A percentile compares a stretch with the other conserved stretches of the same genome.
Conservation (phyloP, 2,888 invertebrate species). For the Cryptus viduatorius region DNA sequence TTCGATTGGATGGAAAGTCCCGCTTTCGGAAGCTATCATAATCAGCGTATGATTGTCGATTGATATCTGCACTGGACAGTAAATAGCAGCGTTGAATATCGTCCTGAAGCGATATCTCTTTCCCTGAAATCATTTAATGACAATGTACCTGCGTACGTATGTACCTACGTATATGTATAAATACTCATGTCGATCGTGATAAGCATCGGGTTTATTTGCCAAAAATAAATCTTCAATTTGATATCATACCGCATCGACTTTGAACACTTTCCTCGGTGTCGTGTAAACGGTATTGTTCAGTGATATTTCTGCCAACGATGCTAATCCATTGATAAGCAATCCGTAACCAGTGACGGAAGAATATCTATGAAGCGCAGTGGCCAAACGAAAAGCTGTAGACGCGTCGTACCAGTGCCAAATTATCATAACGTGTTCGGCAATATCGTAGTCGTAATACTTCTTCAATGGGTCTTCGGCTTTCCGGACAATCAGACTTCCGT, state of each 20-base stretch:
- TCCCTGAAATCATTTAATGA: constrained; percentile 71
- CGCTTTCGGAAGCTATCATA: constrained; percentile 82
- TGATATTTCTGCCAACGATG: constrained; percentile 71
- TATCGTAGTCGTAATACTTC: constrained; percentile 85
- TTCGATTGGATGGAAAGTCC: constrained; percentile 79
- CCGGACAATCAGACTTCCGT: constrained; percentile 84
- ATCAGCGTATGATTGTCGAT: constrained; percentile 81
- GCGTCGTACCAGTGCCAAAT: constrained; percentile 85
- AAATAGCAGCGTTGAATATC: constrained; percentile 81
- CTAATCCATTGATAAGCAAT: constrained; percentile 78
- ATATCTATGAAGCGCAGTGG: constrained; percentile 72
- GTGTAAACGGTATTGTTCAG: constrained; percentile 63
- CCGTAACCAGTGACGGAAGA: constrained; percentile 73
- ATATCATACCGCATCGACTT: constrained; percentile 73
- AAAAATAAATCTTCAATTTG: not conserved
- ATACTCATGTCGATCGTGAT: not conserved
- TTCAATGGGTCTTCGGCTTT: constrained; percentile 77
- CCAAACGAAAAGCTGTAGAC: constrained; percentile 73
- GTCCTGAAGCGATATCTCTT: constrained; percentile 81
- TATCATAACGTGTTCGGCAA: constrained; percentile 85
- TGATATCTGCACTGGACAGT: constrained; percentile 83
- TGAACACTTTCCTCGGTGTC: constrained; percentile 75
- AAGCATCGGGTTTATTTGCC: not conserved
- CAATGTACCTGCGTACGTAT: not conserved
- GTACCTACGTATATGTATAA: not conserved